A percentile compares a stretch with the other conserved stretches of the same genome.
phyloP scores from a whole-genome alignment of 2,113 vertebrate genomes.

The Gavialis gangeticus region DNA sequence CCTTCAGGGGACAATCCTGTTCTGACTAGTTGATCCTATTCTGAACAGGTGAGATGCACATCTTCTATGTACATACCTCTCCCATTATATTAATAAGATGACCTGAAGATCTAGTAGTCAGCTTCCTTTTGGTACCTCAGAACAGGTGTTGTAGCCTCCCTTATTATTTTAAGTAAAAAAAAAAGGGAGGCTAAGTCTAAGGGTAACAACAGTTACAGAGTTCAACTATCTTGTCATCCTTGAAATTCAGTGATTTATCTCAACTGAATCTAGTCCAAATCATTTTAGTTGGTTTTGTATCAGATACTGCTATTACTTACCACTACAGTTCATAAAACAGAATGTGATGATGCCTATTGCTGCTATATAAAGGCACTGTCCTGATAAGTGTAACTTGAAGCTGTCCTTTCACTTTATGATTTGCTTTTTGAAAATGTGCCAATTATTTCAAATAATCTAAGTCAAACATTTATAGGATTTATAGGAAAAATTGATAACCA shows the following conservation, averaged over 20 bases:
- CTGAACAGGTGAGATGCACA: no score
- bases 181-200: neutral
- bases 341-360: fast-evolving
- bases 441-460: neutral
- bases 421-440: fast-evolving
- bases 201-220: fast-evolving
- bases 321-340: neutral
- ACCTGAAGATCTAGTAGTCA: no score
- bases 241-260: neutral
- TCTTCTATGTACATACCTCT: no score
- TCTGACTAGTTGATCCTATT: no score
- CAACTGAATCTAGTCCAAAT: neutral
- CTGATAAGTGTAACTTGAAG: neutral
- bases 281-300: neutral
- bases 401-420: fast-evolving
- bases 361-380: neutral
- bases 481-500: neutral
- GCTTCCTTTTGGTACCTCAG: neutral
- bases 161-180: neutral
- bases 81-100: no score
- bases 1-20: no score
- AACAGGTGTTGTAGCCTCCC: neutral
- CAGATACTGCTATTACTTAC: neutral
- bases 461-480: neutral
- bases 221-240: neutral